phyloP scores from a whole-genome alignment of 2,113 vertebrate species.

The Sciurus niger region DNA sequence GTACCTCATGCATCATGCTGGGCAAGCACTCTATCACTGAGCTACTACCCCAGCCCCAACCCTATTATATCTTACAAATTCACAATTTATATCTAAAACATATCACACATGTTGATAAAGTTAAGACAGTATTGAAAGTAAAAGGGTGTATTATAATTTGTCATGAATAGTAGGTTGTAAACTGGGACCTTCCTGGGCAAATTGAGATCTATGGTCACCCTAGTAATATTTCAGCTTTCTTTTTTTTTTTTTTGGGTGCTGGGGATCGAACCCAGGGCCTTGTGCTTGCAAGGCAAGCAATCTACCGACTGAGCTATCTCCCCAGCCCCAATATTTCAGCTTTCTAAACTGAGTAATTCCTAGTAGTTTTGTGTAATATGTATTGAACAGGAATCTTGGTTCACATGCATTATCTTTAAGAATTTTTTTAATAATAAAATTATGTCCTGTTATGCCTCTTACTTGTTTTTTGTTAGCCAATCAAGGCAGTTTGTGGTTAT shows the following conservation, averaged over 20 bases:
- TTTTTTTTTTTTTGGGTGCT: no score
- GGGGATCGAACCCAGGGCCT: no score
- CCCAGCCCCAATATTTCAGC: background rate
- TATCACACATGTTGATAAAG: constrained; percentile 38
- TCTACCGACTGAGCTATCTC: no score
- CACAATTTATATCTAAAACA: background rate
- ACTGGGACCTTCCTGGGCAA: background rate
- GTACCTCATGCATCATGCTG: no score
- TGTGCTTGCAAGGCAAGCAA: no score
- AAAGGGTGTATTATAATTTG: background rate
- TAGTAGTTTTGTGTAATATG: background rate
- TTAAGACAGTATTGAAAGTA: constrained; percentile 4
- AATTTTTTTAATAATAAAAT: background rate
- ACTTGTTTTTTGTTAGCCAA: constrained; percentile 29
- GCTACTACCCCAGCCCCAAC: no score
- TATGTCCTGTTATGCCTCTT: background rate
- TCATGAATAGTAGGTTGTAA: background rate
- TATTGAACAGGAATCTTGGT: constrained; percentile 44
- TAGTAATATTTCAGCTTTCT: background rate
- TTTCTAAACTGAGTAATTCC: background rate
- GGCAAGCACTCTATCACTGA: no score
- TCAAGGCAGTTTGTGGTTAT: background rate
- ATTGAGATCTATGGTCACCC: background rate
- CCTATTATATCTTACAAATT: background rate
- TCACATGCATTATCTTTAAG: background rate